Evolutionary conservation across 2,888 invertebrate species (phyloP), one percentile per base, ranked within the genome.

Genomic region (Eumacrocentrus americanus): DNA sequence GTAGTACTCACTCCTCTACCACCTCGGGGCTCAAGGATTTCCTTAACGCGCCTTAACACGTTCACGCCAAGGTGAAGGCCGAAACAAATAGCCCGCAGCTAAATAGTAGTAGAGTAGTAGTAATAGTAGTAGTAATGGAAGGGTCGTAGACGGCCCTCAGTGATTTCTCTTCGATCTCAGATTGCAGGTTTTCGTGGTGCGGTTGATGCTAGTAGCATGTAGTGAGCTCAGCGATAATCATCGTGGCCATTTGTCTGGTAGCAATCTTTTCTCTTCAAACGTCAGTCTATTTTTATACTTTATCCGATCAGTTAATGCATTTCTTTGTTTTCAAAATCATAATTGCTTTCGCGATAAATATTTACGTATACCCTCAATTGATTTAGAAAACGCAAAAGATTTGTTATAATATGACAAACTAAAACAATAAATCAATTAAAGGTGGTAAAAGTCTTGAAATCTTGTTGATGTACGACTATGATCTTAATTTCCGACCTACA

Each of bases 181-280:
- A 77, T 76, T 72, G 71, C 71, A 70, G 72, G 69, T 73, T 76
- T 73, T 74, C 70, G 70, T 71, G n/a, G n/a, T n/a, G n/a, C n/a
- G 72, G 71, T 55, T 67, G 70, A 73, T 72, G 75, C 74, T 78
- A 77, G 76, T 76, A 76, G 72, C 68, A 70, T 62, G 64, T 62
- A 63, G 63, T 63, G 67, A 63, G 52, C 58, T 58, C 55, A 40
- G 35, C 58, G 69, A 69, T 69, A 67, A 67, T 64, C 62, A 68
- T 68, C 68, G 54, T 58, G 46, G 34, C 62, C 66, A 64, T 66
- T 66, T 61, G 64, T 64, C 64, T 64, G 50, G 53, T 54, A 51
- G 16, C 55, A 67, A 65, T 65, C 63, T 67, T 63, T 65, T 65
- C 63, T 63, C 64, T 57, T 34, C 42, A 20, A n/a, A 38, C 35